phyloP scores from a whole-genome alignment of 2,797 vertebrate genomes.

The Psittacula echo region DNA sequence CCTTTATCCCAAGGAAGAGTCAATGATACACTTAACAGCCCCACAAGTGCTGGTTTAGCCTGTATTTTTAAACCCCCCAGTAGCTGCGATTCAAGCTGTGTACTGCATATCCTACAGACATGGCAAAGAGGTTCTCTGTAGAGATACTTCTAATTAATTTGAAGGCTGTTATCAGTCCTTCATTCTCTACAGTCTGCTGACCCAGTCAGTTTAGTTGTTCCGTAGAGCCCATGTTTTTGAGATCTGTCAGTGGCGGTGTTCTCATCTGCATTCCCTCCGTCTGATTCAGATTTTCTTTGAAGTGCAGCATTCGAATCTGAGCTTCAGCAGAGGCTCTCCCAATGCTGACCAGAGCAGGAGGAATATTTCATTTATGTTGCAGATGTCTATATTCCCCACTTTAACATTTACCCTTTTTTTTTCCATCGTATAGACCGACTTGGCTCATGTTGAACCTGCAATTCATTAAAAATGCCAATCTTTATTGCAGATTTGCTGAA shows the following conservation, averaged over 20 bases:
- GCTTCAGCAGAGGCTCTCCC: not conserved
- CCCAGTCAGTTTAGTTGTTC: not conserved
- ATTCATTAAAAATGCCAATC: not conserved
- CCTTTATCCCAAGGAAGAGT: not conserved
- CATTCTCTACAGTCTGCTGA: not conserved
- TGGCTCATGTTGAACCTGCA: not conserved
- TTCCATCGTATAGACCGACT: not conserved
- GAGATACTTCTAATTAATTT: not conserved
- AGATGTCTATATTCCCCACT: not conserved
- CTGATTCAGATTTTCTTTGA: slow-evolving; percentile 13
- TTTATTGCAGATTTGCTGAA: not conserved
- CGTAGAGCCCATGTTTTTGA: not conserved
- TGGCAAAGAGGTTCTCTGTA: not conserved
- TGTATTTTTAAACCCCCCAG: not conserved
- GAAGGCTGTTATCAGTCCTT: not conserved
- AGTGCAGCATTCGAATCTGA: not conserved
- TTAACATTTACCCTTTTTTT: not conserved
- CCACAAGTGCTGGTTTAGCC: not conserved
- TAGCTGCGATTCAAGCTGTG: not conserved
- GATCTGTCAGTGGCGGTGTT: not conserved
- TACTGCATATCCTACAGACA: not conserved
- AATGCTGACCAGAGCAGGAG: not conserved
- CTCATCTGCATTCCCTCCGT: not conserved
- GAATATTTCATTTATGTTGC: slow-evolving; percentile 8
- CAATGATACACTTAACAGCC: not conserved